Conservation (phyloP, 2,888 invertebrate genomes). For the Lycia hirtaria region DNA sequence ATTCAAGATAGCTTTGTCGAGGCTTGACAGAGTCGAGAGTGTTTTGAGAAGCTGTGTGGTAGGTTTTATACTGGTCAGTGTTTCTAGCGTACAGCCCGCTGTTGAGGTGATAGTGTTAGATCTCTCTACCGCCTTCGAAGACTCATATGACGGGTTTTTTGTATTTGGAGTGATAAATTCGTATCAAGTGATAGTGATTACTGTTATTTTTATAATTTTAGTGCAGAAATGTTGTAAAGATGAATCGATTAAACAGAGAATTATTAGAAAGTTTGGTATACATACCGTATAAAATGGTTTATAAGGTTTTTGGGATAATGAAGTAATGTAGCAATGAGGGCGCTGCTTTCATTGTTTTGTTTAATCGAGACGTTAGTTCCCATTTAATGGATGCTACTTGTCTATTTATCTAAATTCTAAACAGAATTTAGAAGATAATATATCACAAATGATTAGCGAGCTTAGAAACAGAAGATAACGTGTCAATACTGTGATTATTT, state of each 20-base stretch:
- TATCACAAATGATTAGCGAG: no score
- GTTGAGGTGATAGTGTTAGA: conserved; percentile 61
- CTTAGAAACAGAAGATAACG: no score
- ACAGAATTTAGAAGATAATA: no score
- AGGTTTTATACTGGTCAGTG: conserved; percentile 58
- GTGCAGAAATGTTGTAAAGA: conserved; percentile 10
- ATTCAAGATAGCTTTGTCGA: conserved; percentile 51
- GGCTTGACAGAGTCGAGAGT: conserved; percentile 22
- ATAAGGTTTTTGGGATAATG: no score
- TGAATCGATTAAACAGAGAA: not conserved
- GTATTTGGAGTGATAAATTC: conserved; percentile 45
- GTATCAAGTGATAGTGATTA: conserved; percentile 44
- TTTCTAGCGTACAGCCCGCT: conserved; percentile 66
- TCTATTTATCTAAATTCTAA: no score
- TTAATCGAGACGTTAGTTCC: no score
- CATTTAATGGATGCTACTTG: no score
- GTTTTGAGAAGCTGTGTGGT: conserved; percentile 47
- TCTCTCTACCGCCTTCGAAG: conserved; percentile 39
- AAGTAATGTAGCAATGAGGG: no score
- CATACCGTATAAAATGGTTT: not conserved
- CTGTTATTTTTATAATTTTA: conserved; percentile 46
- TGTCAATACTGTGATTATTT: no score
- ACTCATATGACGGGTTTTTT: not conserved
- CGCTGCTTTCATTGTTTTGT: no score
- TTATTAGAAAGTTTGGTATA: conserved; percentile 13